phyloP scores from a whole-genome alignment of 2,797 vertebrate species.

The Hydrolagus colliei region DNA sequence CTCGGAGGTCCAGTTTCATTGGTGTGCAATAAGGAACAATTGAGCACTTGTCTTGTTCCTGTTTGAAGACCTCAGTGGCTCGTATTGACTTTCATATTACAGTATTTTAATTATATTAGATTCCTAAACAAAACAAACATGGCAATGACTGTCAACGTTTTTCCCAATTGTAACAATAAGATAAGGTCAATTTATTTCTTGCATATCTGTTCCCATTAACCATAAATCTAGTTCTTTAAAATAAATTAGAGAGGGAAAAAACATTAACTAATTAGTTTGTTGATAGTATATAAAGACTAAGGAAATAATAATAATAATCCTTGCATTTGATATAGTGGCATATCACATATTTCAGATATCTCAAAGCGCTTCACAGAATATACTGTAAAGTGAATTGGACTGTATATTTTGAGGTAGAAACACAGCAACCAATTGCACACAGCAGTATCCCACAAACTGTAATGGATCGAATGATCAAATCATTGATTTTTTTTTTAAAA shows the following conservation, averaged over 20 bases:
- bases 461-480: too few relatives aligned
- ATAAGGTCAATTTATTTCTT: conserved; percentile 6
- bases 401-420: too few relatives aligned
- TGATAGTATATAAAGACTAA: background rate
- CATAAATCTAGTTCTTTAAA: background rate
- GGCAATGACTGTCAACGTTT: background rate
- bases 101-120: background rate
- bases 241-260: too few relatives aligned
- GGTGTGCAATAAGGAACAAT: background rate
- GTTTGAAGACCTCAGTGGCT: background rate
- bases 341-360: too few relatives aligned
- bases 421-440: too few relatives aligned
- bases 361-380: too few relatives aligned
- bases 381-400: too few relatives aligned
- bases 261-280: background rate
- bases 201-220: background rate
- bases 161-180: background rate
- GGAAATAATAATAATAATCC: background rate
- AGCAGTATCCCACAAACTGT: too few relatives aligned
- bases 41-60: background rate
- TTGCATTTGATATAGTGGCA: too few relatives aligned
- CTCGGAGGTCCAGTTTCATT: background rate
- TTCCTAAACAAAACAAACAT: background rate
- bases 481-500: too few relatives aligned
- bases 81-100: background rate